Evolutionary conservation across 2,113 vertebrate species (phyloP), one percentile per base, ranked within the genome.

Genomic region (Odontesthes bonariensis): DNA sequence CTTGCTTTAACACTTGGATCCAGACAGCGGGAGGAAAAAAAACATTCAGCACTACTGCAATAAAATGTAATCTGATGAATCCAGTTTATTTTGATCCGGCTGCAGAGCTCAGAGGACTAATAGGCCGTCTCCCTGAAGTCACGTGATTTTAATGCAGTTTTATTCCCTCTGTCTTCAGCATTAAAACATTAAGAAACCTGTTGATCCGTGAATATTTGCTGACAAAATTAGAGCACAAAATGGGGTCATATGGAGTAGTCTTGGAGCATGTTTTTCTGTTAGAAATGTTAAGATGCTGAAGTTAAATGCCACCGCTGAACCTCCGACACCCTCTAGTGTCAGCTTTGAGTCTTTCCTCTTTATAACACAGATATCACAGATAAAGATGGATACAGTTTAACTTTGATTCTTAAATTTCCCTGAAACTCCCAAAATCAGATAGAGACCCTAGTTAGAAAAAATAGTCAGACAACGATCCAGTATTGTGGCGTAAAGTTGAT

Each of bases 281-380:
- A 16, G 40, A 6, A 27, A 27, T 12, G 0, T 3, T 3, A 10
- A 20, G 10, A 8, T 3, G 20, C n/a, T 53, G 14, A 1, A 33
- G 38, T 51, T 17, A 17, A 75, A 47, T 7, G 51, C 49, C 23
- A 81, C 16, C 5, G 57, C 61, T 88, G 76, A 62, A 62, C 13
- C 75, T 57, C 57, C 73, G 84, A 68, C 87, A 8, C 91, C 92
- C 91, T 91, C 93, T 89, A 90, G 90, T 90, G 92, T 59, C 38
- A 0, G 6, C 2, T 19, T 11, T 19, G 17, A 38, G 27, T 27
- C 27, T 27, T 27, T 27, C 27, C 27, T 27, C 27, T 27, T 27
- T n/a, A n/a, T n/a, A n/a, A n/a, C 27, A 27, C 27, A 1, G 1
- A 27, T 27, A 2, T 1, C 27, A 27, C 27, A 27, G 27, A 27